Evolutionary conservation across 2,888 invertebrate genomes (phyloP).

Genomic region (Eupithecia exiguata): DNA sequence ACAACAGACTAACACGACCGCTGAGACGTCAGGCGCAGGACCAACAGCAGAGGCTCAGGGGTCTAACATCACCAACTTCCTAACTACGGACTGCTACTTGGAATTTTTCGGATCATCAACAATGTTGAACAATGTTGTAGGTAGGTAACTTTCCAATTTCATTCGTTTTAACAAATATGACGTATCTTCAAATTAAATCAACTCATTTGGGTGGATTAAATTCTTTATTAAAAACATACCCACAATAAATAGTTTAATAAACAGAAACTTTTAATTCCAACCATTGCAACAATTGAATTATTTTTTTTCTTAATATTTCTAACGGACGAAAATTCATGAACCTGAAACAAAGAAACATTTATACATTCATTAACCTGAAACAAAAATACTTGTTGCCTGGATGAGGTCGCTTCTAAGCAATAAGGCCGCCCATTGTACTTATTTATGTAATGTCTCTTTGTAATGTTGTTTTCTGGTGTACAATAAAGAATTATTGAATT

Average conservation of each 20-base stretch:
- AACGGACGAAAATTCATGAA: slow-evolving; percentile 15
- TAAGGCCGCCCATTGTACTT: too few relatives aligned
- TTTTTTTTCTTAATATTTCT: slow-evolving; percentile 12
- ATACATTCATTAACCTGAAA: background rate
- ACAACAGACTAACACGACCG: too few relatives aligned
- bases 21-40: too few relatives aligned
- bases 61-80: too few relatives aligned
- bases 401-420: too few relatives aligned
- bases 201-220: background rate
- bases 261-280: slow-evolving; percentile 6
- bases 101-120: too few relatives aligned
- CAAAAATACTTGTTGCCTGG: background rate
- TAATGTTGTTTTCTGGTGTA: too few relatives aligned
- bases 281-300: background rate
- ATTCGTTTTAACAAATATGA: background rate
- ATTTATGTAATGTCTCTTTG: too few relatives aligned
- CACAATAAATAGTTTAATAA: slow-evolving; percentile 3
- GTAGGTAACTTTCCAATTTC: background rate
- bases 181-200: background rate
- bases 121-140: too few relatives aligned
- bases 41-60: too few relatives aligned
- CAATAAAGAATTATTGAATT: too few relatives aligned
- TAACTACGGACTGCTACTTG: too few relatives aligned
- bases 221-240: background rate
- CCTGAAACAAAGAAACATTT: slow-evolving; percentile 20